Evolutionary conservation across 2,113 vertebrate genomes (phyloP).

Genomic region (Maylandia zebra): DNA sequence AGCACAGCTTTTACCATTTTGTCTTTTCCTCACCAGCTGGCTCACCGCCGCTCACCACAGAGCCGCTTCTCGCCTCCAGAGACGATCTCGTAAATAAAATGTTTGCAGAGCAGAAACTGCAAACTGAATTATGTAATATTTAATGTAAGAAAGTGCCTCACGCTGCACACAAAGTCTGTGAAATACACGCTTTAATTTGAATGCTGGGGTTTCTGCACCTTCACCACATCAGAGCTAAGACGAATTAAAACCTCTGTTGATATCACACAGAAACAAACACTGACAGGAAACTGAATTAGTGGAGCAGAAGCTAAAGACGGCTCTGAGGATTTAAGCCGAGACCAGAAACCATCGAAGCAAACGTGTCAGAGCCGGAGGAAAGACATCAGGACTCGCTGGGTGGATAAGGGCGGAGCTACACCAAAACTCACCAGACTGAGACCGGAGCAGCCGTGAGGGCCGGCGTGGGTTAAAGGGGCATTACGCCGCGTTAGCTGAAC

Average conservation of each 20-base stretch:
- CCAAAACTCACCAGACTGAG: background rate
- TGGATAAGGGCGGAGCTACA: background rate
- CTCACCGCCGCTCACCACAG: background rate
- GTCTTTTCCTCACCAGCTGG: background rate
- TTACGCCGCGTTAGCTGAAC: background rate
- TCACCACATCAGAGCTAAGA: background rate
- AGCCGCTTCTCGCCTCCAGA: background rate
- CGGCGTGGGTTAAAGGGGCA: background rate
- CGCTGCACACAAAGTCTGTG: background rate
- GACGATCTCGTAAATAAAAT: background rate
- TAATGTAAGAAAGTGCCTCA: background rate
- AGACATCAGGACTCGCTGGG: background rate
- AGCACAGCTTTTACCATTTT: background rate
- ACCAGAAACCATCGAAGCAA: background rate
- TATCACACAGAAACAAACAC: background rate
- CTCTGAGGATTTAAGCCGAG: background rate
- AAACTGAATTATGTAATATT: background rate
- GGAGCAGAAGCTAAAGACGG: background rate
- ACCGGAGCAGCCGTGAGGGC: background rate
- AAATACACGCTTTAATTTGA: background rate
- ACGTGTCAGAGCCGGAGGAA: background rate
- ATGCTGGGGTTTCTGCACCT: background rate
- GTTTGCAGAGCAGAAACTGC: background rate
- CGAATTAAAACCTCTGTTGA: background rate
- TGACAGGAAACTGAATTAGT: background rate